These are phyloP conservation scores for Acanthopleura granulata DNA, from an alignment of 2,888 invertebrate species.

Conservation along the genomic window DNA sequence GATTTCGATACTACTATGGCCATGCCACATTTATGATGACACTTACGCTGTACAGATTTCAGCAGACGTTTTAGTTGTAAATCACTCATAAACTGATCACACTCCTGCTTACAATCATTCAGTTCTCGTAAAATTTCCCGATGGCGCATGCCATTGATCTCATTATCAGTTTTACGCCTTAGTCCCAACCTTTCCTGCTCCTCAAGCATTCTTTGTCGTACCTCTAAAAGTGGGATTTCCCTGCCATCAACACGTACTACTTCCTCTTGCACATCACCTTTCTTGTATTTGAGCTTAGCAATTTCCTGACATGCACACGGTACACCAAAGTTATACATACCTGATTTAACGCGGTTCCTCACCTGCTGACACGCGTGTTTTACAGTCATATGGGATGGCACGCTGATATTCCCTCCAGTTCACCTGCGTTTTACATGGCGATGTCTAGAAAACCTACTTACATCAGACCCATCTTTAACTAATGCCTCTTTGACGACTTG, in stretches of 20 bases:
- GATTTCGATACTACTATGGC: neutral
- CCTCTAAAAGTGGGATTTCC: neutral
- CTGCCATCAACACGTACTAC: neutral
- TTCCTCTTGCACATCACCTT: neutral
- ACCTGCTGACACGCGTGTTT: neutral
- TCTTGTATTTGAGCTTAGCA: neutral
- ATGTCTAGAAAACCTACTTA: no score
- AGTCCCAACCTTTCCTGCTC: neutral
- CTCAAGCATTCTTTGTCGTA: neutral
- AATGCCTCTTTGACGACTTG: no score
- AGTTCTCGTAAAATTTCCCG: neutral
- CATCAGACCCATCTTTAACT: no score
- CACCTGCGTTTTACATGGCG: neutral
- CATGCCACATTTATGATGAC: slow-evolving; percentile 1
- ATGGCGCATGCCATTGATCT: neutral
- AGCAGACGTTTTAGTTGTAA: neutral
- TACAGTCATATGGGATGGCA: neutral
- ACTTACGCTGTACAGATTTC: neutral
- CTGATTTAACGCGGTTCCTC: neutral
- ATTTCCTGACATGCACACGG: neutral
- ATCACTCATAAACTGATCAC: neutral
- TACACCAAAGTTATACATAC: neutral
- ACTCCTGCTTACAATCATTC: neutral
- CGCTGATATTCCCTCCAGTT: neutral
- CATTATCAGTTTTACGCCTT: neutral